Evolutionary conservation across 2,113 vertebrate genomes (phyloP).

Genomic region (Panthera uncia): DNA sequence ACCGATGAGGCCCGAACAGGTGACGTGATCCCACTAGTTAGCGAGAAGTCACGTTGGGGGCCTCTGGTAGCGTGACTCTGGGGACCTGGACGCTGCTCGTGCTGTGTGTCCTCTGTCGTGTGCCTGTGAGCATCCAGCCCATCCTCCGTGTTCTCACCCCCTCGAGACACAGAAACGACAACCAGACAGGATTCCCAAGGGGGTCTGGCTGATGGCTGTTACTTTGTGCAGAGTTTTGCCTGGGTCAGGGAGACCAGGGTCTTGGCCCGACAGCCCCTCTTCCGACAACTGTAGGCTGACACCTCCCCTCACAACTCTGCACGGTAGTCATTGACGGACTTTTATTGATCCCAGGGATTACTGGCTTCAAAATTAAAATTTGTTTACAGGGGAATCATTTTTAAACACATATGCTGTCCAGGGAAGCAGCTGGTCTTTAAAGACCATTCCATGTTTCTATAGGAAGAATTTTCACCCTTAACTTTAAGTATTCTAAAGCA

Average conservation of each 20-base stretch:
- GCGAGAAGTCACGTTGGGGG: neutral
- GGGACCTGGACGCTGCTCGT: neutral
- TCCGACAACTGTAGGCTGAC: neutral
- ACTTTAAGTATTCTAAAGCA: neutral
- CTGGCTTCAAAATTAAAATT: neutral
- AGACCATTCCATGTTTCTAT: neutral
- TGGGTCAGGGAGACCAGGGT: neutral
- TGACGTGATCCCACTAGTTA: neutral
- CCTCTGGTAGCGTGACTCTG: neutral
- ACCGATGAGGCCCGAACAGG: neutral
- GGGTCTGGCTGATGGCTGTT: no score
- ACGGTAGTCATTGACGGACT: neutral
- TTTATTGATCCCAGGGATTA: neutral
- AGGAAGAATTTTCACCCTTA: neutral
- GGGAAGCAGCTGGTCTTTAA: neutral
- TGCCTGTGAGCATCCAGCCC: neutral
- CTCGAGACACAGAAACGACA: neutral
- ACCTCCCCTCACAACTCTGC: neutral
- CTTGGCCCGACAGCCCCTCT: neutral
- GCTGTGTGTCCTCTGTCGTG: neutral
- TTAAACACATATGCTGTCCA: neutral
- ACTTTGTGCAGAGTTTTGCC: neutral
- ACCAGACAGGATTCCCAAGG: neutral
- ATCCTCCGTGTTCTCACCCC: neutral
- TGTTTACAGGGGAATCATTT: neutral